Base-by-base conservation (phyloP, 2,888 invertebrate genomes). In the Limnephilus lunatus region DNA sequence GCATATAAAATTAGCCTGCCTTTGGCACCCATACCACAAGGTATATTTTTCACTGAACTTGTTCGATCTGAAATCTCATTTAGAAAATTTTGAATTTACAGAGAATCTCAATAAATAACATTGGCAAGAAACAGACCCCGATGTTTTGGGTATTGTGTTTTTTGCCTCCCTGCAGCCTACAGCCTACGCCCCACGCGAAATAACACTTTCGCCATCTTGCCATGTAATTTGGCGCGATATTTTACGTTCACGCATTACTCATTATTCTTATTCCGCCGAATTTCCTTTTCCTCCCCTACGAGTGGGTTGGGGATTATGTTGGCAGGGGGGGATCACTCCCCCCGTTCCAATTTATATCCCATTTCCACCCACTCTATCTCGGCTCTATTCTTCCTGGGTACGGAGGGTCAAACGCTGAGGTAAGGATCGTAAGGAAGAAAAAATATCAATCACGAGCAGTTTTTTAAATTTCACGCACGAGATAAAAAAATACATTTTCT, bases 251-350 rank as follows among this genome's bases (percentile, higher is more conserved):
- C 93, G 92, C 93, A 93, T 93, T 93, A 93, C 93, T 93, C 93
- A 93, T 93, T 93, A 93, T 92, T 93, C 93, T 93, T 93, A 93
- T 93, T 93, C 92, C 93, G 92, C 91, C 91, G 89, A 92, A 93
- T 92, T 93, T 93, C 92, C 92, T 91, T 92, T 93, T 92, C 92
- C 86, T 89, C 89, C 90, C 91, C 86, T 19, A 68, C 53, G 35
- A 39, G 35, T 31, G 7, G 80, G n/a, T n/a, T 39, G 81, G 87
- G 87, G 91, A 83, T 81, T 81, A 68, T 89, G 11, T 11, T 81
- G 81, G 89, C 12, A 12, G 31, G 25, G 15, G 89, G 81, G 7
- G 68, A n/a, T 2, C 68, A 68, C 32, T 81, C 32, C 80, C 25
- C 35, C 32, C 89, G 19, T 15, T 89, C 44, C 82, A 81, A 91